phyloP scores from a whole-genome alignment of 2,888 invertebrate genomes.

The Apamea sordens region DNA sequence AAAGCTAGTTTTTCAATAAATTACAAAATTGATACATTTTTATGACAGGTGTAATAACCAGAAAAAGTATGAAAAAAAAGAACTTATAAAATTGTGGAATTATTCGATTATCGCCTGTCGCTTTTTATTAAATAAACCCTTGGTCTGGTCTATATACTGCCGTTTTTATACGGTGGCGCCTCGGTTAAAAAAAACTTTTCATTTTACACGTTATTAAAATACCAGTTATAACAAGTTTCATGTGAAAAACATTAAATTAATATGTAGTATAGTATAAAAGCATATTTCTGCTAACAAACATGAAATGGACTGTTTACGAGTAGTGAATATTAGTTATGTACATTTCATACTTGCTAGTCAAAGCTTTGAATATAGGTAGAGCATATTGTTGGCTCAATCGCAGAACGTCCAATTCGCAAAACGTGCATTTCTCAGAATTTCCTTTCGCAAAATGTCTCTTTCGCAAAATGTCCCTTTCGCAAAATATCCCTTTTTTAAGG shows the following conservation, averaged over 20 bases:
- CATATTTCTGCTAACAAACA: conserved; percentile 17
- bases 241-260: not conserved
- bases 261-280: not conserved
- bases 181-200: not conserved
- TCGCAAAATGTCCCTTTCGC: too few species aligned
- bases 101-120: not conserved
- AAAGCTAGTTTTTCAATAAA: not conserved
- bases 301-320: not conserved
- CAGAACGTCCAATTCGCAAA: not conserved
- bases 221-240: too few species aligned
- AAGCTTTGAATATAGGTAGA: conserved; percentile 13
- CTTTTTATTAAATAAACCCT: not conserved
- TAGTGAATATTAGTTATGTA: conserved; percentile 14
- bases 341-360: not conserved
- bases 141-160: too few species aligned
- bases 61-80: not conserved
- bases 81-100: too few species aligned
- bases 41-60: not conserved
- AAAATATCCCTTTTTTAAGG: not conserved
- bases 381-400: not conserved
- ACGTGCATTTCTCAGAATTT: not conserved
- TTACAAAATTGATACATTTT: not conserved
- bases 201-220: not conserved
- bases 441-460: too few species aligned
- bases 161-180: not conserved